Percentiles rank a stretch among this genome's conserved stretches.
These are phyloP conservation scores for Umimayanthus kanabou DNA, from an alignment of 92 coral and sea anemone genomes.

Conservation along the genomic window DNA sequence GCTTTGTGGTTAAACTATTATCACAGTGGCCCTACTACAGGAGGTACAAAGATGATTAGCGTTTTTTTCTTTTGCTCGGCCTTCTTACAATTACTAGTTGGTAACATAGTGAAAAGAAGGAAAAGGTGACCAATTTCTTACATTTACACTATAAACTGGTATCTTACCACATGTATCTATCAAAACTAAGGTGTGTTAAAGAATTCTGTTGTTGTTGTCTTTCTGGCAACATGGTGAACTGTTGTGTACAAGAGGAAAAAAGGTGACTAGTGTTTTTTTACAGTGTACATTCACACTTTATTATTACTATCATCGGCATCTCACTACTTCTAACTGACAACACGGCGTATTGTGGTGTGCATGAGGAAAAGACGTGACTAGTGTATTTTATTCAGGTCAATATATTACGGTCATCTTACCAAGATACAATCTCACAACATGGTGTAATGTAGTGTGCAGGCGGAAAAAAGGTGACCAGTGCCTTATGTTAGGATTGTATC, in stretches of 20 bases:
- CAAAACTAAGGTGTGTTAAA: neutral
- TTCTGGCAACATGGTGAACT: slow-evolving; percentile 86
- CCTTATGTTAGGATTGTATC: too few species aligned
- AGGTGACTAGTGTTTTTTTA: neutral
- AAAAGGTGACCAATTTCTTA: neutral
- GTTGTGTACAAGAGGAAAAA: neutral
- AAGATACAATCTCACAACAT: neutral
- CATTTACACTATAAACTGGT: too few species aligned
- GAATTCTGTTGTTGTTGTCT: too few species aligned
- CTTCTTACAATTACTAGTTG: neutral
- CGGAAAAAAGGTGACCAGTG: too few species aligned
- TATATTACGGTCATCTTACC: neutral
- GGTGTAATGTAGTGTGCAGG: neutral
- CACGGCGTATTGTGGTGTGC: neutral
- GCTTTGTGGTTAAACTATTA: too few species aligned
- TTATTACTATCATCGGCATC: neutral
- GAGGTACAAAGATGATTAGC: neutral
- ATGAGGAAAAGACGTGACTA: too few species aligned
- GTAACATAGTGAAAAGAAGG: neutral
- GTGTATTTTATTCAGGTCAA: neutral
- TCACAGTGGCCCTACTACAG: neutral
- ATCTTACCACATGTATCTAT: neutral
- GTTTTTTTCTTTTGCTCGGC: too few species aligned
- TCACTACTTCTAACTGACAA: neutral
- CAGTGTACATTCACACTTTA: too few species aligned